A percentile compares a stretch with the other conserved stretches of the same genome.
Evolutionary conservation across 2,888 invertebrate species (phyloP).

Genomic region (Latheticus oryzae): DNA sequence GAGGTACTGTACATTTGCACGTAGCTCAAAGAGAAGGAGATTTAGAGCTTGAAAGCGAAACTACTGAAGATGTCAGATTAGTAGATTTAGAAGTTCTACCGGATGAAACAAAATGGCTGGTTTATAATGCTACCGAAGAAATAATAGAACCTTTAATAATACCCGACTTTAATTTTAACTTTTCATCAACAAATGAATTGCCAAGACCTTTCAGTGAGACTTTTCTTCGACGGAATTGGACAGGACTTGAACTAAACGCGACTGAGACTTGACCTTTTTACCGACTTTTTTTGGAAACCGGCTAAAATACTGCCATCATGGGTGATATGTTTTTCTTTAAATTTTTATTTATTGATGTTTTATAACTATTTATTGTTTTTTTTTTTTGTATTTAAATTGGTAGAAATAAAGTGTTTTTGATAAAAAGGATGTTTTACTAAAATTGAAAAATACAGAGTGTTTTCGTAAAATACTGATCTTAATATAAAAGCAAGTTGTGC

Average conservation of each 20-base stretch:
- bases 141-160: conserved; percentile 32
- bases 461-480: too few species aligned
- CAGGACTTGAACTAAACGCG: conserved; percentile 12
- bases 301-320: conserved; percentile 48
- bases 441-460: too few species aligned
- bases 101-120: conserved; percentile 47
- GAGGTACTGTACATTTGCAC: conserved; percentile 36
- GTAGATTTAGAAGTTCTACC: conserved; percentile 50
- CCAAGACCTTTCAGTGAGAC: conserved; percentile 45
- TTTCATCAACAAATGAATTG: conserved; percentile 48
- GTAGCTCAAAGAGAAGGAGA: conserved; percentile 48
- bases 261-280: conserved; percentile 10
- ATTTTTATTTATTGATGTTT: conserved; percentile 40
- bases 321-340: conserved; percentile 46
- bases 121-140: conserved; percentile 50
- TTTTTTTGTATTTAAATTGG: too few species aligned
- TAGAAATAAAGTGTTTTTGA: too few species aligned
- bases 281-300: conserved; percentile 38
- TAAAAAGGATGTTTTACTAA: too few species aligned
- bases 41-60: conserved; percentile 34
- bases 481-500: too few species aligned
- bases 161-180: conserved; percentile 44
- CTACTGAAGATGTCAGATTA: conserved; percentile 39
- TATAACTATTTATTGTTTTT: conserved; percentile 36
- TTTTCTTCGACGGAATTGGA: conserved; percentile 15